Evolutionary conservation across 2,113 vertebrate genomes (phyloP).

Genomic region (Actinemys pallida): DNA sequence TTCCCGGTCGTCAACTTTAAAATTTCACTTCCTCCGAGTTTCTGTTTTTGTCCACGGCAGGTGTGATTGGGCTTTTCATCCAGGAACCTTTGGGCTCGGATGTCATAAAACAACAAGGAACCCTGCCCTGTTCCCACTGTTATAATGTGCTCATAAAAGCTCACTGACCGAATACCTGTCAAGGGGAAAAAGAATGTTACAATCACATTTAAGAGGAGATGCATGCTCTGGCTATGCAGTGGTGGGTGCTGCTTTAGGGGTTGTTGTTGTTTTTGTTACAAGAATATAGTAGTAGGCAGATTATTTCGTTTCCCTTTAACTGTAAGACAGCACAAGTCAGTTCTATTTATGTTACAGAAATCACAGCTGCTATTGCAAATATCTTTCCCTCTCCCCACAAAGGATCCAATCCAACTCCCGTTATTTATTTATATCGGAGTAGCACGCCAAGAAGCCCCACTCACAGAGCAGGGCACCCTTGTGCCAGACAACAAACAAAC

Average conservation of each 20-base stretch:
- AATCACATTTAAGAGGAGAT: background rate
- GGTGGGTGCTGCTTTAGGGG: background rate
- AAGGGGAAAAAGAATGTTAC: background rate
- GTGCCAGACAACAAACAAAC: background rate
- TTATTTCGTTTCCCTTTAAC: background rate
- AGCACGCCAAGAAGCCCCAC: background rate
- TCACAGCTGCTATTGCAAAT: background rate
- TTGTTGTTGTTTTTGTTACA: background rate
- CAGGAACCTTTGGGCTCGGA: constrained; percentile 94
- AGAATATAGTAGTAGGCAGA: background rate
- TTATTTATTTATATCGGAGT: background rate
- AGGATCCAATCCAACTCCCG: background rate
- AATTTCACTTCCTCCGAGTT: constrained; percentile 86
- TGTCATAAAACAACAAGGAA: constrained; percentile 96
- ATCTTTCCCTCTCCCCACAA: background rate
- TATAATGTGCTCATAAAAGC: constrained; percentile 98
- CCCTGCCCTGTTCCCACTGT: constrained; percentile 98
- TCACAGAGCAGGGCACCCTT: background rate
- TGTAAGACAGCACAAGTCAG: background rate
- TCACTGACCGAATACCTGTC: constrained; percentile 96
- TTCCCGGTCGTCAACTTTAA: constrained; percentile 94
- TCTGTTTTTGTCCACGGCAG: constrained; percentile 81
- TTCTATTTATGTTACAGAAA: background rate
- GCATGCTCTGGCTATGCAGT: background rate
- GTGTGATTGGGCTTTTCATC: constrained; percentile 83